Base-by-base conservation (phyloP, 2,113 vertebrate genomes). In the Melanostigma gelatinosum region DNA sequence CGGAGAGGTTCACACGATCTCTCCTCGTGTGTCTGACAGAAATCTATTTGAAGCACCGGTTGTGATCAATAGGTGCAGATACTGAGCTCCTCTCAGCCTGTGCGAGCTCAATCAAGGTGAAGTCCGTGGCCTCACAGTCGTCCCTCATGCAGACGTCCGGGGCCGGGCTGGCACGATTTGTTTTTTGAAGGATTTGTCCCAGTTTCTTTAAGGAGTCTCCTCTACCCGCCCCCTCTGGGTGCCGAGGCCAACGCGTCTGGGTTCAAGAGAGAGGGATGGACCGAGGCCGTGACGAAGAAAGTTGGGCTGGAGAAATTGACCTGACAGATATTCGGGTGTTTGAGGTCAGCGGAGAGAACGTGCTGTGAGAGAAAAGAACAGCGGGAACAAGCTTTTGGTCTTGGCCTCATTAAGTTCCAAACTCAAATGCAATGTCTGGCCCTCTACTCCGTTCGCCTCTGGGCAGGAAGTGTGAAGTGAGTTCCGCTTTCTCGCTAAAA, bases 191-290 rank as follows among this genome's bases (percentile, higher is more conserved):
- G 67, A 40, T 62, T 58, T 66, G 90, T 85, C 81, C 90, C 72
- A 89, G 85, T 85, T 92, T 83, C 74, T 67, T 52, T 27, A 52
- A 79, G 79, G 85, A 83, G 75, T 77, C 60, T 83, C 83, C 77
- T 83, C 63, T n/a, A 72, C 36, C 65, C 57, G 80, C 52, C n/a
- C 20, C 40, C 54, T 85, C 18, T 44, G 87, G 84, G 60, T 85
- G 79, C 82, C 3, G 68, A 66, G 62, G 58, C 50, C 0, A 52
- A 72, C 15, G 0, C 1, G 64, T 72, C 82, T 57, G 67, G 57
- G 70, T 61, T 63, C 46, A 2, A 67, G 16, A 62, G 50, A 67
- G 80, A 80, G 10, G 65, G 65, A 76, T 75, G 72, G 44, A 36
- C 75, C 44, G 29, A 4, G 73, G 34, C 42, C 0, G 42, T 22